Evolutionary conservation across 2,888 invertebrate species (phyloP), one percentile per base, ranked within the genome.

Genomic region (Drosophila ezoana): DNA sequence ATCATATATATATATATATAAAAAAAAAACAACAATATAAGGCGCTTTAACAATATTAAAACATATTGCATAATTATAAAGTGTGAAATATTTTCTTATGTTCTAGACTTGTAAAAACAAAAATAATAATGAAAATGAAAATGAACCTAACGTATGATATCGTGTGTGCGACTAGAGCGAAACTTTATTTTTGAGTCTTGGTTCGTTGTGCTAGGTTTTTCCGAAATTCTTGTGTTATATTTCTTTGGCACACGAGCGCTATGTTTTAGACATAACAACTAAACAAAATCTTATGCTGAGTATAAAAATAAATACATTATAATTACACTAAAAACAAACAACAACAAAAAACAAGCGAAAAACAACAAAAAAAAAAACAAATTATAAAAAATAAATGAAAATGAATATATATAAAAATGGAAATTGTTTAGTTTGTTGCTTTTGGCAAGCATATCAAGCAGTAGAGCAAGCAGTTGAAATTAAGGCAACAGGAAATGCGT

Each of bases 81-180:
- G 81, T 73, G 73, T 73, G 79, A 87, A 87, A 81, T 87, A 83
- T 83, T 83, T 83, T 83, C 87, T 87, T 83, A 87, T 83, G 82
- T 87, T 83, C 74, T 87, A 81, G 87, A 85, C 73, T 84, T 83
- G 83, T 83, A 83, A 70, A 81, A 48, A 57, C 45, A 48, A 44
- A 49, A 54, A 56, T 8, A 40, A 49, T 41, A 35, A 44, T n/a
- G 23, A 44, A 49, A 54, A 56, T 8, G 35, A 49, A 35, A 35
- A 44, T n/a, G 23, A 56, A 63, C 54, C 78, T 78, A 81, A 81
- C 71, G 63, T 78, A 72, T 52, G 16, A 37, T 23, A 54, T 66
- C 66, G 56, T 67, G 63, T 69, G 35, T 13, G 28, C 28, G 67
- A 65, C 37, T 61, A 54, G 51, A 60, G 54, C 33, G 18, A 35